Conservation (phyloP, 2,797 vertebrate species). For the Novumbra hubbsi region DNA sequence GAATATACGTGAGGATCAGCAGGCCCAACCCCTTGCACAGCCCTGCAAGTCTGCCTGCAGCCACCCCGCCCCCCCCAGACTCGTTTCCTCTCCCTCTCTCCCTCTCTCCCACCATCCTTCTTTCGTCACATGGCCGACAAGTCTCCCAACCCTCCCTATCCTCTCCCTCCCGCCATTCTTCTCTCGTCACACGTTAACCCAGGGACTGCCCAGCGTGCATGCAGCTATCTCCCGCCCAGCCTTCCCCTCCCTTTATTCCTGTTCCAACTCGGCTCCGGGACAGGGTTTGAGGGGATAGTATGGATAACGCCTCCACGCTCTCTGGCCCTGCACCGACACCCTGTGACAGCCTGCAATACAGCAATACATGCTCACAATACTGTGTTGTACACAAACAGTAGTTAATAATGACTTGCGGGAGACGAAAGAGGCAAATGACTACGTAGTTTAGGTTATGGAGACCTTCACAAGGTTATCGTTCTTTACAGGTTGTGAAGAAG, state of each 20-base stretch:
- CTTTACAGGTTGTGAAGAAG: neutral
- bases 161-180: conserved; percentile 11
- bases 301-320: conserved; percentile 1
- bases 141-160: neutral
- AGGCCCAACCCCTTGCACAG: conserved; percentile 53
- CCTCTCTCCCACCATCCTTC: conserved; percentile 8
- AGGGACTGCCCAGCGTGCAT: neutral
- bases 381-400: neutral
- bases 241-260: neutral
- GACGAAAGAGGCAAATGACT: neutral
- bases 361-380: neutral
- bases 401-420: neutral
- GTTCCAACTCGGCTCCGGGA: conserved; percentile 5
- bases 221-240: neutral
- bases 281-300: neutral
- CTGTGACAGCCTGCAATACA: neutral
- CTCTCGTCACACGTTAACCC: neutral
- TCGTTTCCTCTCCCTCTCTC: conserved; percentile 6
- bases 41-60: conserved; percentile 37
- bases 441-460: neutral
- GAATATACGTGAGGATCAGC: conserved; percentile 77
- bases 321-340: conserved; percentile 23
- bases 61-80: conserved; percentile 26
- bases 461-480: neutral
- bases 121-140: conserved; percentile 4